Percentiles rank a stretch among this genome's conserved stretches.
Conservation (phyloP, 2,888 invertebrate species). For the Allacma fusca region DNA sequence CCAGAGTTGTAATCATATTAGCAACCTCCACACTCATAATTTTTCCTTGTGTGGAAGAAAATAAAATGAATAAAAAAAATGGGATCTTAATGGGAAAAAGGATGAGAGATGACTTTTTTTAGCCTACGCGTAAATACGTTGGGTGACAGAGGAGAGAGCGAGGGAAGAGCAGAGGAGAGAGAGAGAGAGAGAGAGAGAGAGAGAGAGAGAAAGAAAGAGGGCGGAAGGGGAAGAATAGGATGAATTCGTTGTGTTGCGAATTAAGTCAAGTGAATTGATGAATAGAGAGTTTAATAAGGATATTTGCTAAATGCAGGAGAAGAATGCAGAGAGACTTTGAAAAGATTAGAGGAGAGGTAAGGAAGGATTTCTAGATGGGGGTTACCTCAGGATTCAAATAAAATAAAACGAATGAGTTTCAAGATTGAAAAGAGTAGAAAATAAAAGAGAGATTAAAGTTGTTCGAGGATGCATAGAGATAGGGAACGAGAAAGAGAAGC, state of each 20-base stretch:
- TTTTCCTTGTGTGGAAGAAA: neutral
- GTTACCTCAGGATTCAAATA: constrained; percentile 38
- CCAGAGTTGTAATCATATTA: constrained; percentile 2
- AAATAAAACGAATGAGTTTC: constrained; percentile 50
- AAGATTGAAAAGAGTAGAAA: constrained; percentile 41
- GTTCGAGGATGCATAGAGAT: constrained; percentile 26
- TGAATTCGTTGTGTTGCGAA: constrained; percentile 35
- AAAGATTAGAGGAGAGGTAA: constrained; percentile 48
- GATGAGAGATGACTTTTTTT: too few species aligned
- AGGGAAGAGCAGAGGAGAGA: neutral
- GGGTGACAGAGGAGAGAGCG: neutral
- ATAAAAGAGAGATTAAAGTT: constrained; percentile 41
- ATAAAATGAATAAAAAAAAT: neutral
- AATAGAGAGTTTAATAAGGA: constrained; percentile 37
- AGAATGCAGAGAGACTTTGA: constrained; percentile 39
- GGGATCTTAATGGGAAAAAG: too few species aligned
- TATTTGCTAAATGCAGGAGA: constrained; percentile 39
- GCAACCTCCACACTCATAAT: neutral
- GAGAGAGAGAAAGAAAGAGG: constrained; percentile 17
- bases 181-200: neutral
- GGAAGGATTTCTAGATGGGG: constrained; percentile 38
- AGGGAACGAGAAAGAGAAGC: constrained; percentile 21
- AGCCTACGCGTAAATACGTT: neutral
- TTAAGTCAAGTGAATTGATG: constrained; percentile 40
- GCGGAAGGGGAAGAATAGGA: constrained; percentile 30